These are phyloP conservation scores for Ectemnius cavifrons DNA, from an alignment of 2,888 invertebrate genomes.

Conservation along the genomic window DNA sequence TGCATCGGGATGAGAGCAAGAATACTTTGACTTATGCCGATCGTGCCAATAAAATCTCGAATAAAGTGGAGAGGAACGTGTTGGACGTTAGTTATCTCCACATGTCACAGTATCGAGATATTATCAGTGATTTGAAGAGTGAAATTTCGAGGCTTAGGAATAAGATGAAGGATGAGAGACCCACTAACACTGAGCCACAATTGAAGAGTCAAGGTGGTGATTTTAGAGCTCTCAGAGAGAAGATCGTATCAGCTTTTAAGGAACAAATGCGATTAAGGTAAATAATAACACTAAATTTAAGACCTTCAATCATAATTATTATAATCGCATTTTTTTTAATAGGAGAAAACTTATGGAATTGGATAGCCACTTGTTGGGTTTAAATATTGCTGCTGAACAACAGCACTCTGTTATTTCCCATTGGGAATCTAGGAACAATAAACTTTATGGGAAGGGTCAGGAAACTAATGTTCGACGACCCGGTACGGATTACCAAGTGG, in stretches of 20 bases:
- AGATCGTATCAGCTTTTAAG: constrained; percentile 92
- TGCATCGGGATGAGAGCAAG: constrained; percentile 93
- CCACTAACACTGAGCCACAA: constrained; percentile 38
- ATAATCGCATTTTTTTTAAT: not conserved
- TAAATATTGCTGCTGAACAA: constrained; percentile 92
- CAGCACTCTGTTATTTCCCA: constrained; percentile 93
- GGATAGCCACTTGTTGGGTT: constrained; percentile 91
- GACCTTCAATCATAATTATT: not conserved
- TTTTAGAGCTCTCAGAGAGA: constrained; percentile 86
- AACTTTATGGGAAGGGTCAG: constrained; percentile 82
- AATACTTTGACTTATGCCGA: constrained; percentile 97
- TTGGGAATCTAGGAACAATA: constrained; percentile 91
- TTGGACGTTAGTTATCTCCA: constrained; percentile 83
- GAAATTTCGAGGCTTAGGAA: constrained; percentile 89
- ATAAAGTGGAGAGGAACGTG: constrained; percentile 83
- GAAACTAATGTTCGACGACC: constrained; percentile 73
- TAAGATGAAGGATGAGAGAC: constrained; percentile 88
- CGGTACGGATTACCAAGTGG: constrained; percentile 59
- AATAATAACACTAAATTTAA: not conserved
- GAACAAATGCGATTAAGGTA: constrained; percentile 93
- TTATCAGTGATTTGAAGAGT: constrained; percentile 89
- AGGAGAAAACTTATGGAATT: constrained; percentile 91
- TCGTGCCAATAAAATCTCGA: constrained; percentile 95
- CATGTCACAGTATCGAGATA: constrained; percentile 90
- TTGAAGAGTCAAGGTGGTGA: constrained; percentile 72